Percentiles rank a stretch among this genome's conserved stretches.
Conservation (phyloP, 2,113 vertebrate genomes). For the Megaceryle maxima region DNA sequence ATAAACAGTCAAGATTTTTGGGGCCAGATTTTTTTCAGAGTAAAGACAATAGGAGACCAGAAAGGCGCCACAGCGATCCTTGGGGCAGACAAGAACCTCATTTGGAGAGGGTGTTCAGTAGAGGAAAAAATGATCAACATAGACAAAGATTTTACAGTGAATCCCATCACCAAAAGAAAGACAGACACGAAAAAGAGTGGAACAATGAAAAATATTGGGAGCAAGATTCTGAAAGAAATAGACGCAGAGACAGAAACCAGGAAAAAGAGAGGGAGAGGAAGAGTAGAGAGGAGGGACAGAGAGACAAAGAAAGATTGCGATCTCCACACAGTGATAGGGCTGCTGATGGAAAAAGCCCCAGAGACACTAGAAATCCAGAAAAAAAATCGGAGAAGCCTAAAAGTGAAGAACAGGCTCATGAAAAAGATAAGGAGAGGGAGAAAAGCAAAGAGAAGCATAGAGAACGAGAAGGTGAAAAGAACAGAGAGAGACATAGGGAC, state of each 20-base stretch:
- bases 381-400: conserved; percentile 84
- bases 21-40: conserved; percentile 75
- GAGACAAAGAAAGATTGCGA: conserved; percentile 79
- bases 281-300: conserved; percentile 78
- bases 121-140: conserved; percentile 82
- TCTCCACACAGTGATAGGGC: conserved; percentile 72
- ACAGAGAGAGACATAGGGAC: conserved; percentile 84
- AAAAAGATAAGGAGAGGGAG: conserved; percentile 81
- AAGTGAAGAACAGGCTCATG: conserved; percentile 81
- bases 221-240: conserved; percentile 78
- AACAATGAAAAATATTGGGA: conserved; percentile 77
- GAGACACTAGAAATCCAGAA: conserved; percentile 77
- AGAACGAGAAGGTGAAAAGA: conserved; percentile 77
- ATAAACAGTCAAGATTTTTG: conserved; percentile 72
- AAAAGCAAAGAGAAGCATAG: conserved; percentile 75
- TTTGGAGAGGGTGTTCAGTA: conserved; percentile 75
- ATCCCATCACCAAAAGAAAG: conserved; percentile 86
- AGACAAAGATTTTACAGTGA: conserved; percentile 85
- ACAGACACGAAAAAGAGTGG: conserved; percentile 83
- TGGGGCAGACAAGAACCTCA: conserved; percentile 86
- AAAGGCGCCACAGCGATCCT: conserved; percentile 85
- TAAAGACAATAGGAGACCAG: conserved; percentile 81
- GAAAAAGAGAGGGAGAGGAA: conserved; percentile 80
- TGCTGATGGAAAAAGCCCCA: conserved; percentile 72
- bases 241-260: conserved; percentile 78